A percentile compares a stretch with the other conserved stretches of the same genome.
Evolutionary conservation across 2,113 vertebrate species (phyloP).

Genomic region (Euleptes europaea): DNA sequence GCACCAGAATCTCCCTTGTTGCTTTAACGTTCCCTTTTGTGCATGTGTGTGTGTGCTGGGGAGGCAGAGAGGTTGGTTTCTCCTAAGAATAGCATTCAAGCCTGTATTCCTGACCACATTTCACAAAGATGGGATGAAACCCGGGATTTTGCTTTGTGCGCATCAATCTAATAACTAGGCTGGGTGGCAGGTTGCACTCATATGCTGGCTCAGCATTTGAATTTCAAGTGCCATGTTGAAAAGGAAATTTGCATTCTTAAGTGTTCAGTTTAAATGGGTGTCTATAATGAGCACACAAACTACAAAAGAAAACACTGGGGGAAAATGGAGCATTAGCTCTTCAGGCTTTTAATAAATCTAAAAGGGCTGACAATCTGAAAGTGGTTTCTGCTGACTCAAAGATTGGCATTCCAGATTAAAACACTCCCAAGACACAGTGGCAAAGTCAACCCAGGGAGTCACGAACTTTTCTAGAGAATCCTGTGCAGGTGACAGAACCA

Average conservation of each 20-base stretch:
- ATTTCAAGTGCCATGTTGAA: constrained; percentile 47
- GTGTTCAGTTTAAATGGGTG: background rate
- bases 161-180: constrained; percentile 26
- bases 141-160: background rate
- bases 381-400: constrained; percentile 34
- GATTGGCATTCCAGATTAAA: background rate
- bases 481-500: background rate
- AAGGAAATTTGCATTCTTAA: constrained; percentile 54
- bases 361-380: background rate
- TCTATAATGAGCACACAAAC: constrained; percentile 16
- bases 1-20: background rate
- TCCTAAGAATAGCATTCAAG: background rate
- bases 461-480: constrained; percentile 4
- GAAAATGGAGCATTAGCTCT: constrained; percentile 21
- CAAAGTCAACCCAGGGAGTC: background rate
- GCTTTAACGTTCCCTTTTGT: background rate
- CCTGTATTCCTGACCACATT: constrained; percentile 18
- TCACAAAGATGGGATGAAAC: constrained; percentile 27
- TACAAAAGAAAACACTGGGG: constrained; percentile 13
- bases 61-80: background rate
- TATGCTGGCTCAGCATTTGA: constrained; percentile 38
- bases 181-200: background rate
- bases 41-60: background rate
- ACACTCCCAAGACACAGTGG: background rate
- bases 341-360: constrained; percentile 34